Conservation (phyloP, 2,113 vertebrate species). For the Cepphus grylle region DNA sequence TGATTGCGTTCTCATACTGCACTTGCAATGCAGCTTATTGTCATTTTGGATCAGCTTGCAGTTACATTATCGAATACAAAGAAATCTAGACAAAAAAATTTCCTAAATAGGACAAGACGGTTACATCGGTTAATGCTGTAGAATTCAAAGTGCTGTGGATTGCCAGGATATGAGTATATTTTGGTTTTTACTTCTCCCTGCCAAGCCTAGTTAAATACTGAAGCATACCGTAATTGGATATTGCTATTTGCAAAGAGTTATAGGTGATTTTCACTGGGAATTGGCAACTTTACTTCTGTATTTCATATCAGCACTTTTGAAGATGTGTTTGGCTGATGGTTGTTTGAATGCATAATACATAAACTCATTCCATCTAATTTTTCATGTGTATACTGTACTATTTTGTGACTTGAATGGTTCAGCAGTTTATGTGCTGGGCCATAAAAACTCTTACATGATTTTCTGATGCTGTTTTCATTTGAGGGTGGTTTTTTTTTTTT, state of each 20-base stretch:
- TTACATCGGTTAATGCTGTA: slow-evolving; percentile 19
- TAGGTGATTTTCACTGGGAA: background rate
- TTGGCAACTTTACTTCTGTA: background rate
- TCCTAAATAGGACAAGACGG: slow-evolving; percentile 68
- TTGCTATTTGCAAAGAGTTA: slow-evolving; percentile 13
- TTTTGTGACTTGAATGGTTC: background rate
- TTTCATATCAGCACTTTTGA: background rate
- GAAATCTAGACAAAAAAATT: slow-evolving; percentile 26
- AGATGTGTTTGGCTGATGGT: background rate
- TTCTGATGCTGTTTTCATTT: background rate
- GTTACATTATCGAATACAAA: background rate
- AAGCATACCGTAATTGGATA: background rate
- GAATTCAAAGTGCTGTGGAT: background rate
- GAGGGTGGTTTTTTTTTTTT: background rate
- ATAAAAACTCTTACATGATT: background rate
- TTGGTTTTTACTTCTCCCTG: slow-evolving; percentile 37
- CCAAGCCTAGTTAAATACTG: slow-evolving; percentile 21
- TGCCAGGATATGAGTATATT: slow-evolving; percentile 25
- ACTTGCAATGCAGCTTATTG: background rate
- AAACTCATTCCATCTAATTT: background rate
- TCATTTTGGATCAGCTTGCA: slow-evolving; percentile 3
- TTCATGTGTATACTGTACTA: background rate
- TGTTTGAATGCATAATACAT: background rate
- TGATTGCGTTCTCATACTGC: background rate
- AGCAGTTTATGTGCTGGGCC: background rate